Base-by-base conservation (phyloP, 2,113 vertebrate genomes). In the Ptilorrhoa leucosticta region DNA sequence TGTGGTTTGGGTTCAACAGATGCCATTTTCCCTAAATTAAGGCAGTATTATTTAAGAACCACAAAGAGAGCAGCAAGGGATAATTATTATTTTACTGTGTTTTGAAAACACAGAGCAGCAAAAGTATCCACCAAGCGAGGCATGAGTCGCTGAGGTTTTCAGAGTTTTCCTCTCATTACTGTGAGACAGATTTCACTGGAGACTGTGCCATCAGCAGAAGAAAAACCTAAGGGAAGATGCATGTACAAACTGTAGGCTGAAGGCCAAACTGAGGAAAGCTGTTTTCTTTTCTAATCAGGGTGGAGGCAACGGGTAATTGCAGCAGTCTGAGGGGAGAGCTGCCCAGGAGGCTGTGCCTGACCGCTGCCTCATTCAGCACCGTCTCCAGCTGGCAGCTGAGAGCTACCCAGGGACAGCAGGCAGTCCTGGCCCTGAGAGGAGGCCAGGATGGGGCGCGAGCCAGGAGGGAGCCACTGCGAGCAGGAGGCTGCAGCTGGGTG, bases 11-110 rank as follows among this genome's bases (percentile, higher is more conserved):
- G 27, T 90, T 89, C 66, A 72, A 58, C 31, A 64, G 39, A 42
- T 80, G 45, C 11, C 51, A 37, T 82, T 91, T 91, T 88, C 26
- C 50, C 31, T 63, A 58, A 88, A 91, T 47, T 30, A 86, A 64
- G 16, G 50, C 39, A 88, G 22, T 50, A 63, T 83, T 68, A 77
- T 80, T 70, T 80, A 96, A 90, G 90, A 96, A 73, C 27, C 27
- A 85, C 33, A 53, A 85, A 93, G 53, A 89, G 20, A 82, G 28
- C 65, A 93, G 70, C 28, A 71, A 96, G 37, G 21, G 21, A 87
- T 82, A 69, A 93, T 91, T 85, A 85, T 87, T 82, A 79, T 87
- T 93, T 89, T 84, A 85, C 48, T 87, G 45, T 93, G 70, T 69
- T 96, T 96, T 93, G 70, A 76, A 95, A 97, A 91, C 40, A 76